Evolutionary conservation across 2,113 vertebrate species (phyloP).

Genomic region (Otis tarda): DNA sequence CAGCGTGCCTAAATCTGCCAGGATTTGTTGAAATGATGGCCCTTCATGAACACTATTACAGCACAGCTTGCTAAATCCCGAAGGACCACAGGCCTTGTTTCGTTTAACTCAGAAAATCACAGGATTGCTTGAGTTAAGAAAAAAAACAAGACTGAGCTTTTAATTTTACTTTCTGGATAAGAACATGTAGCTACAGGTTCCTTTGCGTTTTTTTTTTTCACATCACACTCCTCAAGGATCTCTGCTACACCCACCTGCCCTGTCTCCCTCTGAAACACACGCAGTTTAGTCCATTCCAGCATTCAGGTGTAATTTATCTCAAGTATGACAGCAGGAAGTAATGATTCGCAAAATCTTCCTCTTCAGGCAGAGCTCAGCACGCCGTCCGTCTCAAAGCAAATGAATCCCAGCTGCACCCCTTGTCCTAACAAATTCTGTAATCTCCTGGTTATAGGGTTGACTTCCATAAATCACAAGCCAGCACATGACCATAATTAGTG

Average conservation of each 20-base stretch:
- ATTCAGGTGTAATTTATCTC: neutral
- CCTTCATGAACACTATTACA: neutral
- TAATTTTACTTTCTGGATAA: neutral
- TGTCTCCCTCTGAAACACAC: neutral
- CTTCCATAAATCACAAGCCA: neutral
- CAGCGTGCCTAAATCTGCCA: neutral
- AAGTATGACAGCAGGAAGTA: neutral
- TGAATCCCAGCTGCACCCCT: neutral
- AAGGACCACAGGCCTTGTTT: neutral
- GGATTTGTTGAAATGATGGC: neutral
- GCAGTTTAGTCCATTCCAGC: rapidly evolving
- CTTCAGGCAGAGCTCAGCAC: neutral
- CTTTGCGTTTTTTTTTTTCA: neutral
- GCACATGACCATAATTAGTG: neutral
- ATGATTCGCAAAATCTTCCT: neutral
- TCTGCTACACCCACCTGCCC: neutral
- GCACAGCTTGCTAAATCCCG: neutral
- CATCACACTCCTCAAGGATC: neutral
- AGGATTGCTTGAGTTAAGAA: neutral
- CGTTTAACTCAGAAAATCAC: neutral
- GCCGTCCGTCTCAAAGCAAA: neutral
- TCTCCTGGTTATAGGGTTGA: neutral
- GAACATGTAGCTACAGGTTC: neutral
- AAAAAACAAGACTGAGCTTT: neutral
- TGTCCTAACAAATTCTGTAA: neutral